Conservation (phyloP, 1,140 invertebrate species). For the Planococcus citri region DNA sequence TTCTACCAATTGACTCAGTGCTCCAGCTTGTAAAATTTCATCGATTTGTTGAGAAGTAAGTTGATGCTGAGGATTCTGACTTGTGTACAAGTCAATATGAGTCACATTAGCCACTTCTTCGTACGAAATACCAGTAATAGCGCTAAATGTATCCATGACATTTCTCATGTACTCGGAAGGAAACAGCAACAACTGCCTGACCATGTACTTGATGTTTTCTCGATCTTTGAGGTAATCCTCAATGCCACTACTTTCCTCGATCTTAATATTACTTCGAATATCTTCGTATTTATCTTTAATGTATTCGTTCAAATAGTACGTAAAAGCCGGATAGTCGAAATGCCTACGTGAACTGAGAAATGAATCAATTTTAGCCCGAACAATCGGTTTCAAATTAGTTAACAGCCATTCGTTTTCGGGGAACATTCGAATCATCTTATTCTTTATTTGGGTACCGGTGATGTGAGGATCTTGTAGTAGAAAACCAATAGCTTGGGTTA, state of each 20-base stretch:
- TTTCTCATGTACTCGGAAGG: neutral
- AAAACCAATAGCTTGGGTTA: neutral
- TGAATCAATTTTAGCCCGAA: neutral
- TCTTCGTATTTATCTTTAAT: no score
- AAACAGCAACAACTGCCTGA: neutral
- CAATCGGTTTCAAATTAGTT: neutral
- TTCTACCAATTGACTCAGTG: neutral
- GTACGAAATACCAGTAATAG: no score
- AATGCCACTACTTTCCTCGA: no score
- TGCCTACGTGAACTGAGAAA: neutral
- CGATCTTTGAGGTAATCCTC: no score
- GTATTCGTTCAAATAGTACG: no score
- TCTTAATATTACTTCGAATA: no score
- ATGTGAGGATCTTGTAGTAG: neutral
- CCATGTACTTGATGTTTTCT: no score
- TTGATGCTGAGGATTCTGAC: neutral
- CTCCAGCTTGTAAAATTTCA: neutral
- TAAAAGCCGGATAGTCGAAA: neutral
- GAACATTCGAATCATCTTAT: neutral
- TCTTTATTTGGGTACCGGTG: neutral
- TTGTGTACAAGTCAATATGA: no score
- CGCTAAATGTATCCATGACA: no score
- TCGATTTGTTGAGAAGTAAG: neutral
- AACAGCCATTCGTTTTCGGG: neutral
- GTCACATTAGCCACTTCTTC: no score